phyloP scores from a whole-genome alignment of 2,888 invertebrate species.

The Nomada ferruginata region DNA sequence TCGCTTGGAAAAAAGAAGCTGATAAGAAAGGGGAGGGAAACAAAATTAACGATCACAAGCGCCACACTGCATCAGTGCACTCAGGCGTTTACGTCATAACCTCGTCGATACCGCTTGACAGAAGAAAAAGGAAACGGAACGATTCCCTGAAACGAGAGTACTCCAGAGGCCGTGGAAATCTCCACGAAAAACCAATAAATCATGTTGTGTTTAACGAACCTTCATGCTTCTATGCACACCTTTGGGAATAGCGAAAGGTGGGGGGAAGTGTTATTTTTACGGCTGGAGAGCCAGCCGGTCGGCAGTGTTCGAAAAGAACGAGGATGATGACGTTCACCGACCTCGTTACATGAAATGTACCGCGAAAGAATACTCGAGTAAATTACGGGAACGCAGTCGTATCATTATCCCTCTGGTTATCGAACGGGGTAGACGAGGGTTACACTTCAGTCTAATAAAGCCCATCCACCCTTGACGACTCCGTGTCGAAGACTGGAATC shows the following conservation, averaged over 20 bases:
- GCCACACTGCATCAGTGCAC: slow-evolving; percentile 30
- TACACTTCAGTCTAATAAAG: neutral
- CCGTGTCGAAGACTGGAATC: neutral
- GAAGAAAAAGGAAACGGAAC: slow-evolving; percentile 45
- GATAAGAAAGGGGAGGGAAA: neutral
- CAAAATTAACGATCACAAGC: neutral
- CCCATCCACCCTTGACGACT: neutral
- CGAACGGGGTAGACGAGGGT: neutral
- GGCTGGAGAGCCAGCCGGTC: slow-evolving; percentile 25
- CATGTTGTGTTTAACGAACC: slow-evolving; percentile 71
- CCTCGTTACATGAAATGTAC: slow-evolving; percentile 40
- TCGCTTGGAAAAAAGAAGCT: no score
- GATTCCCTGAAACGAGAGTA: slow-evolving; percentile 63
- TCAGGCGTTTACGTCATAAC: slow-evolving; percentile 45
- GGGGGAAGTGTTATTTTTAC: slow-evolving; percentile 65
- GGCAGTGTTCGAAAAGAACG: slow-evolving; percentile 42
- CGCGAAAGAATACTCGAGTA: slow-evolving; percentile 30
- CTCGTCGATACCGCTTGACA: slow-evolving; percentile 41
- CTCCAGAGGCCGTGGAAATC: slow-evolving; percentile 60
- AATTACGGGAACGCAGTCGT: slow-evolving; percentile 31
- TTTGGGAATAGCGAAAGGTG: slow-evolving; percentile 57
- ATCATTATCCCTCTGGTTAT: neutral
- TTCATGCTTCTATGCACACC: slow-evolving; percentile 65
- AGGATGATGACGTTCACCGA: slow-evolving; percentile 36
- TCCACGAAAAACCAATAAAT: slow-evolving; percentile 68